phyloP scores from a whole-genome alignment of 2,113 vertebrate genomes.

The Anser brachyrhynchus region DNA sequence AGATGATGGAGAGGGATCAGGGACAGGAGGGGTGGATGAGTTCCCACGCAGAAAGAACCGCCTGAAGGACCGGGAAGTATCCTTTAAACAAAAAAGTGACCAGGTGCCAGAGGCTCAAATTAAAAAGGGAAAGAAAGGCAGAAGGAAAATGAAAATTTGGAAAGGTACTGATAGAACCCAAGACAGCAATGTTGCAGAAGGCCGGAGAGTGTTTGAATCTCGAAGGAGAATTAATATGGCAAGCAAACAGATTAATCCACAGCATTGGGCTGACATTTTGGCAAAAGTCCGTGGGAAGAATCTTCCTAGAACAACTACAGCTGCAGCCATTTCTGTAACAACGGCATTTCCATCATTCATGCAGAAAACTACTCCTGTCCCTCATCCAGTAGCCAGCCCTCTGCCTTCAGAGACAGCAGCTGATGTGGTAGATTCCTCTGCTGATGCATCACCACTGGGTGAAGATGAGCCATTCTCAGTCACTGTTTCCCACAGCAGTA shows the following conservation, averaged over 20 bases:
- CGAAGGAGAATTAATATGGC: conserved; percentile 81
- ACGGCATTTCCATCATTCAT: not conserved
- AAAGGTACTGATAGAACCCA: conserved; percentile 64
- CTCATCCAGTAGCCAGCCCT: conserved; percentile 25
- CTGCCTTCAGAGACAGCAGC: not conserved
- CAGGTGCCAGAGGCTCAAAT: not conserved
- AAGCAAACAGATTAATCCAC: conserved; percentile 86
- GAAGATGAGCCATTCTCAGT: conserved; percentile 66
- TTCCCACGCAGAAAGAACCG: conserved; percentile 12
- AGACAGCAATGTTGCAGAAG: conserved; percentile 70
- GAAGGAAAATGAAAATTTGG: conserved; percentile 70
- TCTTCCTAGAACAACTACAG: conserved; percentile 57
- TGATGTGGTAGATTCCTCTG: conserved; percentile 70
- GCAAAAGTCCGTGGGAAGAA: conserved; percentile 86
- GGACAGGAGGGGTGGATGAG: conserved; percentile 30
- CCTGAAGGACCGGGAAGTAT: conserved; percentile 35
- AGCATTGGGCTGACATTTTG: conserved; percentile 90
- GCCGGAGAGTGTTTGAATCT: conserved; percentile 75
- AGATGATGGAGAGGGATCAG: conserved; percentile 83
- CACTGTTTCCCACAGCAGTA: not conserved
- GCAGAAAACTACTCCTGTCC: not conserved
- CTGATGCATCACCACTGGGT: not conserved
- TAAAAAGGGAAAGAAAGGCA: conserved; percentile 64
- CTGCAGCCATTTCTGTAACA: not conserved
- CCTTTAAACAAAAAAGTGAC: conserved; percentile 46